These are phyloP conservation scores for Acridotheres tristis DNA, from an alignment of 2,797 vertebrate genomes.

Conservation along the genomic window DNA sequence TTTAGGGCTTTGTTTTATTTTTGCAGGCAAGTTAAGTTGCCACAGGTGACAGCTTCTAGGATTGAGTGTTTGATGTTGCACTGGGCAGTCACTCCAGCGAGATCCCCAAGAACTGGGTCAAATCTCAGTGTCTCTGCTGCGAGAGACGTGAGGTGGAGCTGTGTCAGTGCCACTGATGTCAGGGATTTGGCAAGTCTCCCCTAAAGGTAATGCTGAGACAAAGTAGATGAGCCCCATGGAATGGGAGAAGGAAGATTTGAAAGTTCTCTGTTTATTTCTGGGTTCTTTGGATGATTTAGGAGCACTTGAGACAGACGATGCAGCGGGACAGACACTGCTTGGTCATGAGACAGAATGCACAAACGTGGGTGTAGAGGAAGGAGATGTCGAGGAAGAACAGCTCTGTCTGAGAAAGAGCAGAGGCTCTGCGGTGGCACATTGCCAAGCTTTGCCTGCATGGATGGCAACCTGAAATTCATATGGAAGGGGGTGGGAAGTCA, in stretches of 20 bases:
- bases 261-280: neutral
- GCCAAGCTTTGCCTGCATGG: neutral
- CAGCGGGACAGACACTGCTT: neutral
- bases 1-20: neutral
- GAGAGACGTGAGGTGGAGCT: fast-evolving
- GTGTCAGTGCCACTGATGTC: neutral
- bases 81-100: neutral
- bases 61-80: fast-evolving
- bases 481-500: neutral
- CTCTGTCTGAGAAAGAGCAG: neutral
- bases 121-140: neutral
- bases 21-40: neutral
- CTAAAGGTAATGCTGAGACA: neutral
- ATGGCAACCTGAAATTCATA: neutral
- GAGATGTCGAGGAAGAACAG: neutral
- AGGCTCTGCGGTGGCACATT: neutral
- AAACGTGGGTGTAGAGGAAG: neutral
- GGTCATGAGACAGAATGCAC: neutral
- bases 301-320: neutral
- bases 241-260: neutral
- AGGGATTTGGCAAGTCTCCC: neutral
- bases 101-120: neutral
- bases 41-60: neutral
- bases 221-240: neutral
- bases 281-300: neutral